These are phyloP conservation scores for Limnephilus rhombicus DNA, from an alignment of 2,888 invertebrate genomes.

Conservation along the genomic window DNA sequence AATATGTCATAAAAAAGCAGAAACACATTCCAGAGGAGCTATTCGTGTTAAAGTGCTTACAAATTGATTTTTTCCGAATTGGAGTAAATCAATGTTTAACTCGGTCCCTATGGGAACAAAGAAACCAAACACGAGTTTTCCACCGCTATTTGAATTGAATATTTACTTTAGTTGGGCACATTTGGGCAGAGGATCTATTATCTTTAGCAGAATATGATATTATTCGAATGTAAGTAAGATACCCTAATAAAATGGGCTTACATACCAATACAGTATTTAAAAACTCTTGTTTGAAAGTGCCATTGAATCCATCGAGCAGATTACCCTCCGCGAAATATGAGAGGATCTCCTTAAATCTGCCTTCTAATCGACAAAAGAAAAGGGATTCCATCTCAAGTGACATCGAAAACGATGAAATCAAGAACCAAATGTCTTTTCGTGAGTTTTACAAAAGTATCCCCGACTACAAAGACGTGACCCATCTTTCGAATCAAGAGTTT, in stretches of 20 bases:
- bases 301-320: constrained; percentile 84
- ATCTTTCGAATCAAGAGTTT: constrained; percentile 86
- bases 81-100: background rate
- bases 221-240: background rate
- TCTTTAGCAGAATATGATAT: too few species aligned
- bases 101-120: background rate
- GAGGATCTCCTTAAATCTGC: constrained; percentile 73
- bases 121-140: constrained; percentile 33
- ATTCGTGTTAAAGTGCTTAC: background rate
- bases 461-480: constrained; percentile 87
- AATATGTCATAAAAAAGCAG: background rate
- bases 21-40: background rate
- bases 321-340: constrained; percentile 85
- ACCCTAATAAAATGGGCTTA: constrained; percentile 71
- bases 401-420: constrained; percentile 71
- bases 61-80: background rate
- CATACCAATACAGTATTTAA: constrained; percentile 82
- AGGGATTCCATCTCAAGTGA: constrained; percentile 73
- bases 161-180: constrained; percentile 1
- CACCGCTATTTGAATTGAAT: background rate
- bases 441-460: constrained; percentile 89
- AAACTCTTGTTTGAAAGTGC: constrained; percentile 85
- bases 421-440: constrained; percentile 80
- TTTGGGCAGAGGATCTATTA: background rate
- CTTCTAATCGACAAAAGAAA: constrained; percentile 68